Evolutionary conservation across 2,113 vertebrate species (phyloP), one percentile per base, ranked within the genome.

Genomic region (Osmerus eperlanus): DNA sequence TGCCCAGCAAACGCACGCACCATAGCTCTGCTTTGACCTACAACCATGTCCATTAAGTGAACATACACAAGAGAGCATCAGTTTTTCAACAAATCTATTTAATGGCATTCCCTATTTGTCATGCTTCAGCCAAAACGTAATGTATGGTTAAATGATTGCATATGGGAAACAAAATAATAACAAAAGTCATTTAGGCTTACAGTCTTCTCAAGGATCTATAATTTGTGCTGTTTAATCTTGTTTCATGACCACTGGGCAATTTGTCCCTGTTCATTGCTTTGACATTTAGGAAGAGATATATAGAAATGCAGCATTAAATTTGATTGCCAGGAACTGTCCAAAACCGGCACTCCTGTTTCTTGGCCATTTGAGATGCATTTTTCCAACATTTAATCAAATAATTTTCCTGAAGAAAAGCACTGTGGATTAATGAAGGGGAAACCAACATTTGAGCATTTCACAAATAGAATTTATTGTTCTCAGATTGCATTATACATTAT

Each of bases 281-380:
- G 21, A 82, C 77, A 29, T 29, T 67, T 65, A 72, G 14, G 77
- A 71, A 63, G 36, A 74, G 78, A 80, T 18, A 56, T 67, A 73
- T 72, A 79, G 76, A 71, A 83, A 85, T 78, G 73, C 63, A 60
- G 55, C 41, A 51, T 2, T n/a, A 66, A 79, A 88, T 85, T 75
- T 68, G 82, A 87, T 88, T 84, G 78, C 25, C 3, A 66, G 61
- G 70, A 58, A 72, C 68, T 72, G 65, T 5, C 79, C 76, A 75
- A 81, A 83, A 70, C 72, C 41, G 63, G 71, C 72, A 71, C 47
- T 60, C 67, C 61, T 74, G 21, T 51, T 69, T 77, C 77, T 66
- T 23, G 67, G 1, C 70, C 75, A 68, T 72, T 70, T 73, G 70
- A 77, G 79, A 75, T 72, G 65, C 55, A n/a, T 68, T 65, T 69